A percentile compares a stretch with the other conserved stretches of the same genome.
These are phyloP conservation scores for Bombus confusus DNA, from an alignment of 1,140 invertebrate species.

Conservation along the genomic window DNA sequence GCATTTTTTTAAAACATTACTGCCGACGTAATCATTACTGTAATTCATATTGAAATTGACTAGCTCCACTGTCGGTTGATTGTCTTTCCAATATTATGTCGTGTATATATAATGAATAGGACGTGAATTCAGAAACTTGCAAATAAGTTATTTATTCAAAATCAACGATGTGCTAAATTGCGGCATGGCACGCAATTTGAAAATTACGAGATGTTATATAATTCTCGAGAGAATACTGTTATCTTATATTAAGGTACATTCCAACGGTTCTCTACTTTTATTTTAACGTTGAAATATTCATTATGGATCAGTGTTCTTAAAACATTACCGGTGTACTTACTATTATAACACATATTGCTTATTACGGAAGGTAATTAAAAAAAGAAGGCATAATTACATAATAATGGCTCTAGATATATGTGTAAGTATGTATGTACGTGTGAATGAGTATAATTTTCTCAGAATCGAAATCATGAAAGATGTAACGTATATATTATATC, in stretches of 20 bases:
- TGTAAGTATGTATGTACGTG: constrained; percentile 8
- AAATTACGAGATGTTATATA: background rate
- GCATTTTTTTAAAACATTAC: constrained; percentile 20
- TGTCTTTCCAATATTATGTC: constrained; percentile 42
- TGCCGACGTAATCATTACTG: constrained; percentile 29
- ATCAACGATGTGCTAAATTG: background rate
- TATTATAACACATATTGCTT: constrained; percentile 49
- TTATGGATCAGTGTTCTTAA: constrained; percentile 62
- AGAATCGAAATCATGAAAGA: background rate
- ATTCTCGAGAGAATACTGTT: constrained; percentile 32
- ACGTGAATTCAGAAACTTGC: constrained; percentile 12
- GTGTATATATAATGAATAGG: constrained; percentile 38
- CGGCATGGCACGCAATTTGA: background rate
- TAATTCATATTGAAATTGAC: constrained; percentile 39
- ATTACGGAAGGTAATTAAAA: constrained; percentile 1
- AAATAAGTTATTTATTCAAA: constrained; percentile 35
- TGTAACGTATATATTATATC: constrained; percentile 5
- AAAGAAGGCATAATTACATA: constrained; percentile 46
- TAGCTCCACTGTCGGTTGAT: constrained; percentile 42
- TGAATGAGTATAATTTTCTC: constrained; percentile 27
- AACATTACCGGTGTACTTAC: constrained; percentile 63
- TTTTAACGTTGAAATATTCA: constrained; percentile 38
- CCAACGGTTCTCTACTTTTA: constrained; percentile 47
- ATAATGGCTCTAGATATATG: constrained; percentile 32
- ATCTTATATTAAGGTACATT: constrained; percentile 66